A percentile compares a stretch with the other conserved stretches of the same genome.
phyloP scores from a whole-genome alignment of 30 jellyfish, hydroid and myxozoan genomes.

The Clytia hemisphaerica region DNA sequence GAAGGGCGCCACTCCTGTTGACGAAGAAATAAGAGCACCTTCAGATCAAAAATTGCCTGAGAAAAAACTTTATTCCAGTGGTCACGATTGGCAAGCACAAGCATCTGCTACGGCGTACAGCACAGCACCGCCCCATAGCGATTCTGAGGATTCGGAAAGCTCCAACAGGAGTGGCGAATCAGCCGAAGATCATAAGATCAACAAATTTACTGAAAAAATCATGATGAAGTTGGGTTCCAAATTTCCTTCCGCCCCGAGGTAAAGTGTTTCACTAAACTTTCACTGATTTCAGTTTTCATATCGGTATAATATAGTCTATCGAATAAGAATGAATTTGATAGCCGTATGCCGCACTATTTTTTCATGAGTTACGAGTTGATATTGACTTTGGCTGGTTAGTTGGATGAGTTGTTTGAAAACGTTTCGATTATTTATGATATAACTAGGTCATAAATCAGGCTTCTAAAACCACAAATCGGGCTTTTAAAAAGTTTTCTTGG shows the following conservation, averaged over 20 bases:
- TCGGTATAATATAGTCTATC: too few relatives aligned
- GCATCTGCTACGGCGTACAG: background rate
- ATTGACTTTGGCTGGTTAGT: too few relatives aligned
- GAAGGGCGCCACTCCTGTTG: background rate
- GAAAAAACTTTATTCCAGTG: background rate
- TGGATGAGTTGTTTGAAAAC: too few relatives aligned
- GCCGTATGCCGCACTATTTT: too few relatives aligned
- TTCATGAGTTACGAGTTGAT: too few relatives aligned
- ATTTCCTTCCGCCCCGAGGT: slow-evolving; percentile 49
- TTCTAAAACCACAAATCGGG: too few relatives aligned
- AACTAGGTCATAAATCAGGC: too few relatives aligned
- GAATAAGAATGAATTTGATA: too few relatives aligned
- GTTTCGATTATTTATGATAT: too few relatives aligned
- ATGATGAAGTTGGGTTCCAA: slow-evolving; percentile 32
- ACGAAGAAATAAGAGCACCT: too few relatives aligned
- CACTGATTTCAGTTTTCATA: background rate
- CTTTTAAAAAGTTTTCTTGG: too few relatives aligned
- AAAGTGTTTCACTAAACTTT: background rate
- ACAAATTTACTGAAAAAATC: slow-evolving; percentile 37
- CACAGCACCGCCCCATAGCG: background rate
- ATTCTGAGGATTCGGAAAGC: slow-evolving; percentile 6
- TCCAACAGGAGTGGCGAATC: background rate
- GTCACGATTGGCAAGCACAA: slow-evolving; percentile 1
- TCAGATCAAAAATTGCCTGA: too few relatives aligned
- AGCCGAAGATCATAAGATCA: slow-evolving; percentile 7